A percentile compares a stretch with the other conserved stretches of the same genome.
These are phyloP conservation scores for Hemibagrus guttatus DNA, from an alignment of 2,797 vertebrate genomes.

Conservation along the genomic window DNA sequence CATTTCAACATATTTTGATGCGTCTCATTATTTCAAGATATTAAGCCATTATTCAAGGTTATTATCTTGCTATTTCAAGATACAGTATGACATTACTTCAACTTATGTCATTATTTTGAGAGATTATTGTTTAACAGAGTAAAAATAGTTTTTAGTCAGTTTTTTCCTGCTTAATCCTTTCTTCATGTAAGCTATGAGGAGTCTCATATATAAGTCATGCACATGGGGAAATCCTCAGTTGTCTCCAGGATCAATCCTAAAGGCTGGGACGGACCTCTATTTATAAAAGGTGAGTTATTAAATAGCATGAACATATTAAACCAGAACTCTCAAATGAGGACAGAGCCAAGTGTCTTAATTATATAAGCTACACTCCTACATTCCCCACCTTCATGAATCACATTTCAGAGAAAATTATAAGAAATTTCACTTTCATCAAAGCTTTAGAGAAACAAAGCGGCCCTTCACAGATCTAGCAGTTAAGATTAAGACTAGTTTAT, in stretches of 20 bases:
- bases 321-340: background rate
- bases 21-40: background rate
- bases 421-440: background rate
- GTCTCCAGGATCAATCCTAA: conserved; percentile 96
- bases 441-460: background rate
- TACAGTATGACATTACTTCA: background rate
- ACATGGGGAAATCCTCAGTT: conserved; percentile 88
- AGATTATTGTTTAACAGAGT: background rate
- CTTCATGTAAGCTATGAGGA: too few relatives aligned
- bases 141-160: too few relatives aligned
- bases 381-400: background rate
- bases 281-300: background rate
- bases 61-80: background rate
- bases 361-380: background rate
- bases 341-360: background rate
- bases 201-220: too few relatives aligned
- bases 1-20: background rate
- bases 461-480: background rate
- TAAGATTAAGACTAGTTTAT: background rate
- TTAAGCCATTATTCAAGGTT: background rate
- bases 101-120: background rate
- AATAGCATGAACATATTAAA: background rate
- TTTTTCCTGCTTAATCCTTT: too few relatives aligned
- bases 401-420: background rate
- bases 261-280: conserved; percentile 84